Evolutionary conservation across 92 coral and sea anemone species (phyloP).

Genomic region (Ricordea florida): DNA sequence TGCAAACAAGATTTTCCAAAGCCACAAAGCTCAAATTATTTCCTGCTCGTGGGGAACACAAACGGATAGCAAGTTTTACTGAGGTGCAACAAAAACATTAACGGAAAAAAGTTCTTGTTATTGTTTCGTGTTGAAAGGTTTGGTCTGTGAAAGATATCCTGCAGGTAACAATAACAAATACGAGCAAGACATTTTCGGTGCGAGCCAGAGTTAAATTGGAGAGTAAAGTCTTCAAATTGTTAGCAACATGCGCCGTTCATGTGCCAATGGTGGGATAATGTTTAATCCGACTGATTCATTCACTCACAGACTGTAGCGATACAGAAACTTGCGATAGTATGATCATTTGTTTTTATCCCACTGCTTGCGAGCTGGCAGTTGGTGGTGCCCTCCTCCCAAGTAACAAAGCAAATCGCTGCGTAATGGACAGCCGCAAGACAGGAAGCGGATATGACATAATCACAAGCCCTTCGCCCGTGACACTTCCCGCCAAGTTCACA

Average conservation of each 20-base stretch:
- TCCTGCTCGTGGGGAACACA: conserved; percentile 5
- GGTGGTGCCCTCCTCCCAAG: background rate
- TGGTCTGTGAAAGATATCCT: too few relatives aligned
- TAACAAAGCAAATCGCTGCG: background rate
- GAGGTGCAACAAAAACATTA: too few relatives aligned
- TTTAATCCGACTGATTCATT: too few relatives aligned
- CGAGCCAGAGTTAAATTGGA: too few relatives aligned
- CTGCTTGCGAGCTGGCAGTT: background rate
- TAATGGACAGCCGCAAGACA: background rate
- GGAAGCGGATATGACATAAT: conserved; percentile 26
- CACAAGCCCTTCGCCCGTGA: background rate
- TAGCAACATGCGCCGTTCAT: background rate
- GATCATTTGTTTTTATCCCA: background rate
- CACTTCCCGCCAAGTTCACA: conserved; percentile 47
- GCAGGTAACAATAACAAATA: too few relatives aligned
- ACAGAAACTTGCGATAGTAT: too few relatives aligned
- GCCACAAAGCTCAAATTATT: conserved; percentile 17
- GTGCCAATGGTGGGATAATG: conserved; percentile 7
- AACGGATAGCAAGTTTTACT: background rate
- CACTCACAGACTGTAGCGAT: too few relatives aligned
- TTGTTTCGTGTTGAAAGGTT: too few relatives aligned
- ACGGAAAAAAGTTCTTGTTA: too few relatives aligned
- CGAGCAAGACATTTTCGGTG: too few relatives aligned
- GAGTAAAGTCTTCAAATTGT: too few relatives aligned
- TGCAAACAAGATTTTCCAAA: conserved; percentile 1